A percentile compares a stretch with the other conserved stretches of the same genome.
Evolutionary conservation across 35 echinoderm and acorn worm species (phyloP).

Genomic region (Stichopus chloronotus): DNA sequence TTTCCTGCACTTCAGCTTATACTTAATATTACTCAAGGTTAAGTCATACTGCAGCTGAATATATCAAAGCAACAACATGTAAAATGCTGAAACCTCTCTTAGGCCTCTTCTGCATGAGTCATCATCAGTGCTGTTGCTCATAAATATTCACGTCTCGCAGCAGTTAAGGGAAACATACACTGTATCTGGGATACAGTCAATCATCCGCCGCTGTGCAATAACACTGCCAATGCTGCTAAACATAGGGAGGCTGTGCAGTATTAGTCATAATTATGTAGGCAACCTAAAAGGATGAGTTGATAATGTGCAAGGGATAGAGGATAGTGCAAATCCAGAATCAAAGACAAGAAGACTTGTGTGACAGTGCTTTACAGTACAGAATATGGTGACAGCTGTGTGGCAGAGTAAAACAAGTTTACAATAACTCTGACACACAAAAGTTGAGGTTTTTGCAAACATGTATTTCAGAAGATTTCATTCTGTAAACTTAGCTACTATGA

Average conservation of each 20-base stretch:
- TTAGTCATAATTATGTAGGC: constrained; percentile 17
- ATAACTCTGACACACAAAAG: too few relatives aligned
- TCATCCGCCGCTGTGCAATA: neutral
- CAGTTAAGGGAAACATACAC: neutral
- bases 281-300: neutral
- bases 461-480: too few relatives aligned
- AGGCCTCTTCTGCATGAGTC: constrained; percentile 3
- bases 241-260: neutral
- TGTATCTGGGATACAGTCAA: neutral
- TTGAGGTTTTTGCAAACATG: too few relatives aligned
- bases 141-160: constrained; percentile 12
- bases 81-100: neutral
- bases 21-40: too few relatives aligned
- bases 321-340: neutral
- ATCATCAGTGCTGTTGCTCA: neutral
- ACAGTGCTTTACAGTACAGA: too few relatives aligned
- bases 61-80: neutral
- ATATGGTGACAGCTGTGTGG: too few relatives aligned
- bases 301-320: neutral
- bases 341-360: neutral
- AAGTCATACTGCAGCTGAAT: too few relatives aligned
- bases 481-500: too few relatives aligned
- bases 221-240: neutral
- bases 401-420: too few relatives aligned
- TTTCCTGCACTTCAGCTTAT: too few relatives aligned